Percentiles rank a stretch among this genome's conserved stretches.
Conservation (phyloP, 2,797 vertebrate species). For the Phrynocephalus vlangalii region DNA sequence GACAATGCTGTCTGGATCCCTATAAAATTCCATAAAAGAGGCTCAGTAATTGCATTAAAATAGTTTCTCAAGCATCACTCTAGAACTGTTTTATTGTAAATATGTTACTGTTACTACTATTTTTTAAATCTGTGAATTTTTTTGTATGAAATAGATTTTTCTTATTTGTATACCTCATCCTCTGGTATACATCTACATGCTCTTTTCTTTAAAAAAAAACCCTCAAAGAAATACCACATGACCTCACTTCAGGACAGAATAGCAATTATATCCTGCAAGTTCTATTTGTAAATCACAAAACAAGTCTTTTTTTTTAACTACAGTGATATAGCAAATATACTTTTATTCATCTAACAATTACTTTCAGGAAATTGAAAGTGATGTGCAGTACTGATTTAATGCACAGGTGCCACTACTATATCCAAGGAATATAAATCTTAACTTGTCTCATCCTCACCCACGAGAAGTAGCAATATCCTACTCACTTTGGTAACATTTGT, state of each 20-base stretch:
- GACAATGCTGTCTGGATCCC: not conserved
- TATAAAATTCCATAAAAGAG: not conserved
- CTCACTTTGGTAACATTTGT: no score
- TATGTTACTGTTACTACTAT: slow-evolving; percentile 53
- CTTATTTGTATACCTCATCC: not conserved
- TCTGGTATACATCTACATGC: slow-evolving; percentile 26
- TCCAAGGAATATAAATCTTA: no score
- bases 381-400: no score
- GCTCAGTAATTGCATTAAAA: not conserved
- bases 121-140: slow-evolving; percentile 61
- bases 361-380: no score
- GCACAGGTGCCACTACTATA: no score
- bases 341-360: no score
- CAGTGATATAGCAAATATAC: no score
- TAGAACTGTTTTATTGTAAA: slow-evolving; percentile 22
- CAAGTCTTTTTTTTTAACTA: no score
- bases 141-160: not conserved
- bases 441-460: no score
- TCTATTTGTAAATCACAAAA: slow-evolving; percentile 51
- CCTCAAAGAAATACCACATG: slow-evolving; percentile 35
- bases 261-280: slow-evolving; percentile 48
- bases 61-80: not conserved
- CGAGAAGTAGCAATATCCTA: no score
- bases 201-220: slow-evolving; percentile 58
- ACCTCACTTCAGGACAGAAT: slow-evolving; percentile 53